Conservation (phyloP, 1,140 invertebrate species). For the Conus betulinus region DNA sequence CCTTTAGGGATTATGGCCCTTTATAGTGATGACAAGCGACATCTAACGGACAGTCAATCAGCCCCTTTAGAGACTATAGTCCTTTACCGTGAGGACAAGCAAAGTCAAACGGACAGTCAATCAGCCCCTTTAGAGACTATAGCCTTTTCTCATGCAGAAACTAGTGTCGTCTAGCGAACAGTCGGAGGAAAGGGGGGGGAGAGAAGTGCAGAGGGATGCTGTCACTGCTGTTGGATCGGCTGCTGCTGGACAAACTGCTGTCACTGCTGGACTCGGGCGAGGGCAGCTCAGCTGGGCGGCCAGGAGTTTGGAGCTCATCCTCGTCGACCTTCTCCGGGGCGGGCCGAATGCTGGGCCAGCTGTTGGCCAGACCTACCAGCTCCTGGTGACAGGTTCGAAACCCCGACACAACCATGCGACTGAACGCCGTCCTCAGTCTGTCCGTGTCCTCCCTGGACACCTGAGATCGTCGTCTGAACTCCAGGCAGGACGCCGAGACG, state of each 20-base stretch:
- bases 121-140: too few relatives aligned
- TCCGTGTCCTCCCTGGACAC: neutral
- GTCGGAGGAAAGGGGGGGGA: neutral
- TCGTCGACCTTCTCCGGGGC: neutral
- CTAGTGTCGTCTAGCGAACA: neutral
- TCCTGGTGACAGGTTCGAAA: neutral
- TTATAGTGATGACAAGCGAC: too few relatives aligned
- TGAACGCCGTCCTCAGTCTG: neutral
- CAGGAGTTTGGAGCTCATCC: neutral
- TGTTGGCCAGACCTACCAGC: slow-evolving; percentile 42
- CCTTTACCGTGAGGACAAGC: too few relatives aligned
- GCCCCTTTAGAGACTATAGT: too few relatives aligned
- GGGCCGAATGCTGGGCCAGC: slow-evolving; percentile 43
- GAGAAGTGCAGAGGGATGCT: neutral
- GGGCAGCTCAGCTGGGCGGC: neutral
- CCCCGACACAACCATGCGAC: too few relatives aligned
- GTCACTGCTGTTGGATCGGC: slow-evolving; percentile 4
- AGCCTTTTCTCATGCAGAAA: too few relatives aligned
- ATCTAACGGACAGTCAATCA: too few relatives aligned
- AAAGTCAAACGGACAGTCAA: too few relatives aligned
- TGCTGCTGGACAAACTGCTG: slow-evolving; percentile 1
- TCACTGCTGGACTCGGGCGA: neutral
- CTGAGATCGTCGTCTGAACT: neutral
- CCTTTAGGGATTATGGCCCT: too few relatives aligned
- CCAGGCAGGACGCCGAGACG: neutral